Percentiles rank a stretch among this genome's conserved stretches.
Conservation (phyloP, 1,140 invertebrate genomes). For the Cephus cinctus region DNA sequence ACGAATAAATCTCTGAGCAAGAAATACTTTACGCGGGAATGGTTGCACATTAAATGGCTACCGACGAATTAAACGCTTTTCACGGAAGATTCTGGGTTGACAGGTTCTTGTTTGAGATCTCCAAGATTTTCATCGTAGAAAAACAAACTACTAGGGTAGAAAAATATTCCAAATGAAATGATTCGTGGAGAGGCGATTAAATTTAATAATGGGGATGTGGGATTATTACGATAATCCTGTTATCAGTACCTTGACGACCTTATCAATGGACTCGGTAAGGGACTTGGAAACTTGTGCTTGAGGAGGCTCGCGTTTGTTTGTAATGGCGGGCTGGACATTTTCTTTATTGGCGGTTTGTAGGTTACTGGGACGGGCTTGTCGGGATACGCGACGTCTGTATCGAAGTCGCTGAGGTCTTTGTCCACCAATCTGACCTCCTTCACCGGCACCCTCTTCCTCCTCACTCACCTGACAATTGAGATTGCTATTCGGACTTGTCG, state of each 20-base stretch:
- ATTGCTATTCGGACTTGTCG: neutral
- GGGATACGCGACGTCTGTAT: slow-evolving; percentile 25
- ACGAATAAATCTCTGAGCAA: too few species aligned
- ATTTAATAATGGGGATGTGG: too few species aligned
- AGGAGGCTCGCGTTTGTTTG: slow-evolving; percentile 9
- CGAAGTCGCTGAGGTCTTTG: slow-evolving; percentile 28
- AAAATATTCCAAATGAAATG: too few species aligned
- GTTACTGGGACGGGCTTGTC: slow-evolving; percentile 23
- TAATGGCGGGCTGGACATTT: slow-evolving; percentile 17
- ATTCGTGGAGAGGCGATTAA: too few species aligned
- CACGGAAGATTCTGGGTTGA: too few species aligned
- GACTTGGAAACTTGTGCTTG: slow-evolving; percentile 16
- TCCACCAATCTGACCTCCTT: slow-evolving; percentile 15
- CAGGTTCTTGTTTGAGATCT: too few species aligned
- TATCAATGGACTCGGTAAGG: slow-evolving; percentile 19
- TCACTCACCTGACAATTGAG: slow-evolving; percentile 24
- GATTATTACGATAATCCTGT: too few species aligned
- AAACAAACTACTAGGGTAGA: too few species aligned
- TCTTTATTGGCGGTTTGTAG: slow-evolving; percentile 24
- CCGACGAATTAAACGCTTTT: too few species aligned
- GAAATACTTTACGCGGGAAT: too few species aligned
- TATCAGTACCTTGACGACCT: slow-evolving; percentile 28
- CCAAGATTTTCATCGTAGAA: too few species aligned
- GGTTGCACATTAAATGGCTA: too few species aligned
- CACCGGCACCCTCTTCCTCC: slow-evolving; percentile 22